Percentiles rank a stretch among this genome's conserved stretches.
Conservation (phyloP, 1,140 invertebrate genomes). For the Pentalonia nigronervosa region DNA sequence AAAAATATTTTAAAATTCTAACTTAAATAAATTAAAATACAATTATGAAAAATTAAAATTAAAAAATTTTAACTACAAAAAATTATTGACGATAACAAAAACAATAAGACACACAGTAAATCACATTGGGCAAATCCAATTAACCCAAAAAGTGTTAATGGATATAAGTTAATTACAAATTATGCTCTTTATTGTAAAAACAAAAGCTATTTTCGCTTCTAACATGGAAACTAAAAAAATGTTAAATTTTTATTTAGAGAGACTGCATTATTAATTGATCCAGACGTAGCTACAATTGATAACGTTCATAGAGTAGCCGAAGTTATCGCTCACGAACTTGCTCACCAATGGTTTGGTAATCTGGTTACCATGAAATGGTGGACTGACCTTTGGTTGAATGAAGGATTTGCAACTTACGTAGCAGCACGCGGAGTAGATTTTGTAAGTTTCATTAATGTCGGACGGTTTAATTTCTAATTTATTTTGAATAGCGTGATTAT, state of each 20-base stretch:
- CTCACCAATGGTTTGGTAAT: constrained; percentile 83
- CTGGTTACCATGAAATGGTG: constrained; percentile 84
- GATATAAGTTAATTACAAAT: too few relatives aligned
- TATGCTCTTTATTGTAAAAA: too few relatives aligned
- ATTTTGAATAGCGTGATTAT: neutral
- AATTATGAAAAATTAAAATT: too few relatives aligned
- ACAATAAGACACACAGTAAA: too few relatives aligned
- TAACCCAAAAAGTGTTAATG: too few relatives aligned
- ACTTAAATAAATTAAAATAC: too few relatives aligned
- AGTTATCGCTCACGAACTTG: constrained; percentile 82
- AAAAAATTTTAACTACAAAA: too few relatives aligned
- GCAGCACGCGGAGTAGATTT: constrained; percentile 70
- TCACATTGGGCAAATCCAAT: too few relatives aligned
- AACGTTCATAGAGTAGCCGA: constrained; percentile 74
- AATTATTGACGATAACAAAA: too few relatives aligned
- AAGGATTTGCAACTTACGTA: constrained; percentile 80
- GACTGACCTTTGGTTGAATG: constrained; percentile 78
- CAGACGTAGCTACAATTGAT: constrained; percentile 69
- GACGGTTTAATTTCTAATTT: neutral
- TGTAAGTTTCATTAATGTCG: constrained; percentile 61
- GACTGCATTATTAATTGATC: constrained; percentile 77
- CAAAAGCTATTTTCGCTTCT: too few relatives aligned
- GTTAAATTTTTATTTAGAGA: constrained; percentile 65
- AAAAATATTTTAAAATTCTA: too few relatives aligned
- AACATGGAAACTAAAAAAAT: neutral